These are phyloP conservation scores for Chiridota heheva DNA, from an alignment of 35 echinoderm and acorn worm genomes.

Conservation along the genomic window DNA sequence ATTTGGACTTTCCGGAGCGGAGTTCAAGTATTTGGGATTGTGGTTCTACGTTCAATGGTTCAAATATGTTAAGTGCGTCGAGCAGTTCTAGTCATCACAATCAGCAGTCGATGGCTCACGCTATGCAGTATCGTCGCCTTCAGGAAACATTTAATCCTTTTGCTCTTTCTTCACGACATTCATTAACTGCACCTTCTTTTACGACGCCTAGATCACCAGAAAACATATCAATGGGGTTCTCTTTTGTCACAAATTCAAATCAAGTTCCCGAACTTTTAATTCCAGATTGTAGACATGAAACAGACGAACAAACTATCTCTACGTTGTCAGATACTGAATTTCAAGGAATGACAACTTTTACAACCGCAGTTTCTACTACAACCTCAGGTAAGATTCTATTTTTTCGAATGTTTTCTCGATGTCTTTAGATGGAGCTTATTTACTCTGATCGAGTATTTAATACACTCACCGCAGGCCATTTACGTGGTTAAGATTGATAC, in stretches of 20 bases:
- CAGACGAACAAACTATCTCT: conserved; percentile 21
- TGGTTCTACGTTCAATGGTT: conserved; percentile 24
- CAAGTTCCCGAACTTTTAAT: conserved; percentile 24
- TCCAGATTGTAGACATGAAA: conserved; percentile 19
- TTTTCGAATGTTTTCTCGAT: too few relatives aligned
- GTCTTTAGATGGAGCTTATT: too few relatives aligned
- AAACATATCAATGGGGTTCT: conserved; percentile 31
- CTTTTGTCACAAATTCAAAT: conserved; percentile 21
- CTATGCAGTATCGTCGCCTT: conserved; percentile 49
- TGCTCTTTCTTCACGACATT: conserved; percentile 32
- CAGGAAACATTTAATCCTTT: conserved; percentile 52
- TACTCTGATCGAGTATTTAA: too few relatives aligned
- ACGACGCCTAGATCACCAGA: conserved; percentile 11
- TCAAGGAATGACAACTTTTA: conserved; percentile 44
- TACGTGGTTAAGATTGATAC: too few relatives aligned
- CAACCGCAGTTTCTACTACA: conserved; percentile 40
- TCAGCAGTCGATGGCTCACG: conserved; percentile 22
- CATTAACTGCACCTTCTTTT: conserved; percentile 30
- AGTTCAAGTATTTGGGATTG: conserved; percentile 55
- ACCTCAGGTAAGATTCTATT: conserved; percentile 32
- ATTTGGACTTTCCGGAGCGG: conserved; percentile 24
- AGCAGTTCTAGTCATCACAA: conserved; percentile 42
- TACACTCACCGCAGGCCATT: too few relatives aligned
- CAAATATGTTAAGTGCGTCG: conserved; percentile 36
- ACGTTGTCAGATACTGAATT: conserved; percentile 33